These are phyloP conservation scores for Bombus waltoni DNA, from an alignment of 1,140 invertebrate species.

Conservation along the genomic window DNA sequence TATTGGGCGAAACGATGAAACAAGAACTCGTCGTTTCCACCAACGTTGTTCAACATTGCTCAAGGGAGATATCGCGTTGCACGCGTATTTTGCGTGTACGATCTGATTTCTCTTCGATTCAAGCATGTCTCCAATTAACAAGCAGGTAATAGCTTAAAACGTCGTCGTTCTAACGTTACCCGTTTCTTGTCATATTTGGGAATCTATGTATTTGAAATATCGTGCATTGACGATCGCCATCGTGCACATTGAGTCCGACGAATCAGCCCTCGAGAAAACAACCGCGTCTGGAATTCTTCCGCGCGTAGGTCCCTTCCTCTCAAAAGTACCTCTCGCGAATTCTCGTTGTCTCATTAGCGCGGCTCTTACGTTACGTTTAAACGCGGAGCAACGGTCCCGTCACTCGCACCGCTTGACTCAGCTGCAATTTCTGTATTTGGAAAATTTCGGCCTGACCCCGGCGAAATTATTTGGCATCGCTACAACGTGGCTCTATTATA, in stretches of 20 bases:
- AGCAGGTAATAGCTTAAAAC: too few relatives aligned
- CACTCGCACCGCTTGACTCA: too few relatives aligned
- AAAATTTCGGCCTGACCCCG: constrained; percentile 48
- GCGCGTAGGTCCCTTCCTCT: background rate
- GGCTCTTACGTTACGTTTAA: background rate
- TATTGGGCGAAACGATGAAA: background rate
- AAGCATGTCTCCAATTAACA: too few relatives aligned
- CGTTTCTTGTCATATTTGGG: too few relatives aligned
- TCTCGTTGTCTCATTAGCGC: background rate
- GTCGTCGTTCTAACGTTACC: too few relatives aligned
- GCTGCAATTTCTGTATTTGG: constrained; percentile 49
- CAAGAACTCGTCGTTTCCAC: background rate
- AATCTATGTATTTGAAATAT: too few relatives aligned
- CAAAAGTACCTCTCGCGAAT: background rate
- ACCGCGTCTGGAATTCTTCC: background rate
- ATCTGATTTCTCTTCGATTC: too few relatives aligned
- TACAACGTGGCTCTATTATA: constrained; percentile 58
- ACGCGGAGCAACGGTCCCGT: background rate
- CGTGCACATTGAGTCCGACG: too few relatives aligned
- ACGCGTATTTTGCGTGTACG: too few relatives aligned
- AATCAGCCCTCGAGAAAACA: too few relatives aligned
- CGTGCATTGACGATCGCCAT: too few relatives aligned
- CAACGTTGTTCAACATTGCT: background rate
- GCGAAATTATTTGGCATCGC: constrained; percentile 58
- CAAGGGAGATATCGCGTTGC: too few relatives aligned